Conservation (phyloP, 2,113 vertebrate species). For the Cryptomyrus ogoouensis region DNA sequence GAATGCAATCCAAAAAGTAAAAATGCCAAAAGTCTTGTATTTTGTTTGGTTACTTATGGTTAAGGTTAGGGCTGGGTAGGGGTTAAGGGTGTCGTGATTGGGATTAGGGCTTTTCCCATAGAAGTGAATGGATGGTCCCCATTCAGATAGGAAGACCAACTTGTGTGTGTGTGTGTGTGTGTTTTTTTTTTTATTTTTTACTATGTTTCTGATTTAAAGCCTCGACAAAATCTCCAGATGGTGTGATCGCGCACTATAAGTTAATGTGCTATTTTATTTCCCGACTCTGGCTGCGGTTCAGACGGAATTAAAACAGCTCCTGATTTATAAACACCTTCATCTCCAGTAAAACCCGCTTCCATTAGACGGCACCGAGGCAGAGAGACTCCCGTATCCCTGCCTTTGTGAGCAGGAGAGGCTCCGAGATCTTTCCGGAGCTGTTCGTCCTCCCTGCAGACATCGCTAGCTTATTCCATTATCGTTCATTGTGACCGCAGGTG, state of each 20-base stretch:
- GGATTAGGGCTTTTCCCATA: too few species aligned
- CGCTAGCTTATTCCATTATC: background rate
- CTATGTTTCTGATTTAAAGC: background rate
- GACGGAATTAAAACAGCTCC: background rate
- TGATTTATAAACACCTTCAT: background rate
- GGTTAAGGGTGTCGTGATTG: too few species aligned
- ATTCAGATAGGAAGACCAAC: too few species aligned
- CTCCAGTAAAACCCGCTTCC: background rate
- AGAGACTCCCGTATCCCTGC: background rate
- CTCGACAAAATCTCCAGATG: background rate
- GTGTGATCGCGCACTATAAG: background rate
- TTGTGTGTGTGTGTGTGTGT: background rate
- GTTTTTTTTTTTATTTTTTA: background rate
- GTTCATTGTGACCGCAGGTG: background rate
- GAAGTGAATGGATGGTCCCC: too few species aligned
- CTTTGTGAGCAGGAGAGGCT: background rate
- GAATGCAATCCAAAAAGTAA: background rate
- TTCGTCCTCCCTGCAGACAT: background rate
- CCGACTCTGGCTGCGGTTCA: background rate
- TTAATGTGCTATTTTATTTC: slow-evolving; percentile 1
- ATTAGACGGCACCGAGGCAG: background rate
- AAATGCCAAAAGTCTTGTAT: too few species aligned
- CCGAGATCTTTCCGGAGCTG: background rate
- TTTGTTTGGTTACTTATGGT: too few species aligned
- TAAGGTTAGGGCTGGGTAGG: too few species aligned